phyloP scores from a whole-genome alignment of 2,113 vertebrate species.

The Campylomormyrus tamandua region DNA sequence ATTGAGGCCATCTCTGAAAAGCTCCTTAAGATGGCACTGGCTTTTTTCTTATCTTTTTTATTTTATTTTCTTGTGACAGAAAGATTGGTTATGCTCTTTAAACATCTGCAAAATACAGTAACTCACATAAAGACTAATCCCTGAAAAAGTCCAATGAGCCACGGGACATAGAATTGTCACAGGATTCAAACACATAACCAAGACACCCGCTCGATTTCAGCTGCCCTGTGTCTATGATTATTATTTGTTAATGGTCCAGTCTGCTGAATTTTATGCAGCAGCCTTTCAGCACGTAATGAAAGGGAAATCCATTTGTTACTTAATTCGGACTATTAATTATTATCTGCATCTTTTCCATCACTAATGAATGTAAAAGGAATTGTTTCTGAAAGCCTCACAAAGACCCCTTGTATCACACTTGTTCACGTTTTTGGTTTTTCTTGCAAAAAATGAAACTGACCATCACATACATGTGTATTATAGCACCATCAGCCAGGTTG shows the following conservation, averaged over 20 bases:
- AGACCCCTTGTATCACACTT: background rate
- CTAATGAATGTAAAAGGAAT: background rate
- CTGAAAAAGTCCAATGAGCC: background rate
- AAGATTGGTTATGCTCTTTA: background rate
- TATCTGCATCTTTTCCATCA: background rate
- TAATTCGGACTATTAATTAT: background rate
- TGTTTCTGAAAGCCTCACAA: background rate
- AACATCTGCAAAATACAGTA: conserved; percentile 6
- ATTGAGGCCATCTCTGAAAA: conserved; percentile 2
- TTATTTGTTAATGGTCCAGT: background rate
- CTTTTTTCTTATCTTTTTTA: background rate
- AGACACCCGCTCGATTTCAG: background rate
- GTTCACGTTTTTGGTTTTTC: background rate
- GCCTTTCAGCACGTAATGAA: background rate
- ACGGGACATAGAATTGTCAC: background rate
- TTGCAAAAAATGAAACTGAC: background rate
- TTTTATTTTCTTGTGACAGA: conserved; percentile 8
- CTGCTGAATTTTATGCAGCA: conserved; percentile 4
- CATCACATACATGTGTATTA: background rate
- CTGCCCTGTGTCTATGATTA: background rate
- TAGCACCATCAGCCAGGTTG: background rate
- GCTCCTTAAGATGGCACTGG: background rate
- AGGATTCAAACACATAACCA: background rate
- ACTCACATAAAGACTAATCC: background rate
- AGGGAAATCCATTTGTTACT: conserved; percentile 5